phyloP scores from a whole-genome alignment of 2,113 vertebrate genomes.

The Periophthalmus modestus region DNA sequence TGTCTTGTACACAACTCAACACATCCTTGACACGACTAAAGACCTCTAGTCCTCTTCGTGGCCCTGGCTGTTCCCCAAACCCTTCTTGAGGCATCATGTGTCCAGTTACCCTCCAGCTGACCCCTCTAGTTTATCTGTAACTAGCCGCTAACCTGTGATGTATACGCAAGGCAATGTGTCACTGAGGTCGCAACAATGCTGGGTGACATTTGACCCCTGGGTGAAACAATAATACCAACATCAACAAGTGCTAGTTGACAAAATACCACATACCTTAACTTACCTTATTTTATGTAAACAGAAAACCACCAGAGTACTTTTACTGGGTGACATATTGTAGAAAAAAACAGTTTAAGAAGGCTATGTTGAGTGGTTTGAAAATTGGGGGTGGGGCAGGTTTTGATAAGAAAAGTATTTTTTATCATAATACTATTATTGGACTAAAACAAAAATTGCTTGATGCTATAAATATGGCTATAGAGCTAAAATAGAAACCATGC shows the following conservation, averaged over 20 bases:
- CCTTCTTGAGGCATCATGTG: neutral
- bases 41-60: slow-evolving; percentile 10
- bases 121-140: slow-evolving; percentile 18
- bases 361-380: too few species aligned
- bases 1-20: slow-evolving; percentile 7
- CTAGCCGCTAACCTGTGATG: slow-evolving; percentile 27
- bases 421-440: too few species aligned
- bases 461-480: too few species aligned
- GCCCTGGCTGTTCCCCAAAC: slow-evolving; percentile 14
- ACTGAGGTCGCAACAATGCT: slow-evolving; percentile 16
- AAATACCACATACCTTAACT: slow-evolving; percentile 13
- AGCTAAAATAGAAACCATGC: too few species aligned
- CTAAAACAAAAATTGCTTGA: too few species aligned
- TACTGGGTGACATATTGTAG: neutral
- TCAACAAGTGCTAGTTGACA: slow-evolving; percentile 44
- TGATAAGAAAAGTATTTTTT: too few species aligned
- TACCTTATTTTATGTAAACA: neutral
- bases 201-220: slow-evolving; percentile 35
- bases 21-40: slow-evolving; percentile 7
- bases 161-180: slow-evolving; percentile 19
- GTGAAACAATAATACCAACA: slow-evolving; percentile 18
- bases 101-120: slow-evolving; percentile 3
- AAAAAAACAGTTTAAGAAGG: too few species aligned
- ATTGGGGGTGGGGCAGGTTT: too few species aligned
- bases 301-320: neutral